phyloP scores from a whole-genome alignment of 2,113 vertebrate species.

The Cairina moschata region DNA sequence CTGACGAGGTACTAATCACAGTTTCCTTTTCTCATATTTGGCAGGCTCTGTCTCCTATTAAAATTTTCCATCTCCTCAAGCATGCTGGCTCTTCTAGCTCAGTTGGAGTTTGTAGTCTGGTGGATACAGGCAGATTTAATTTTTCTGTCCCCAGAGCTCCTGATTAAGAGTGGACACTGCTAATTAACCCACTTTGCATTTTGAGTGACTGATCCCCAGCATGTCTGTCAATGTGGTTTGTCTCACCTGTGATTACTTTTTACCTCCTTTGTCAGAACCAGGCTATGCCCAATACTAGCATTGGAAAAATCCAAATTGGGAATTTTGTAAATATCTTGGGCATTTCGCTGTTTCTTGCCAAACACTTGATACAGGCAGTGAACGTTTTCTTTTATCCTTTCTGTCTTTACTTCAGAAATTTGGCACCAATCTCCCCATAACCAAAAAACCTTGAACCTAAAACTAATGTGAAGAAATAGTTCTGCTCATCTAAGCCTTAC shows the following conservation, averaged over 20 bases:
- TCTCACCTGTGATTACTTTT: neutral
- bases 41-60: neutral
- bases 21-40: neutral
- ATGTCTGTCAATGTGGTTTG: neutral
- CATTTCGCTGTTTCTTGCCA: neutral
- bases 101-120: neutral
- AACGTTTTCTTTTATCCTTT: neutral
- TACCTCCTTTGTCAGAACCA: neutral
- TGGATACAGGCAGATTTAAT: neutral
- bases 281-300: neutral
- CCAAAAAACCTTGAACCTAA: neutral
- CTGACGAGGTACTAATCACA: neutral
- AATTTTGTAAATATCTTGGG: neutral
- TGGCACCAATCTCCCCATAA: neutral
- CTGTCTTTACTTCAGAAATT: neutral
- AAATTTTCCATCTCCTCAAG: neutral
- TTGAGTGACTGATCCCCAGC: neutral
- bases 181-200: neutral
- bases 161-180: neutral
- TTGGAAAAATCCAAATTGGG: neutral
- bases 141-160: neutral
- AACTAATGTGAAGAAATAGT: neutral
- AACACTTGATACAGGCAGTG: neutral
- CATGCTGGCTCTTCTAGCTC: accelerated
- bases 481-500: slow-evolving; percentile 24